Evolutionary conservation across 92 coral and sea anemone species (phyloP).

Genomic region (Galaxea fascicularis): DNA sequence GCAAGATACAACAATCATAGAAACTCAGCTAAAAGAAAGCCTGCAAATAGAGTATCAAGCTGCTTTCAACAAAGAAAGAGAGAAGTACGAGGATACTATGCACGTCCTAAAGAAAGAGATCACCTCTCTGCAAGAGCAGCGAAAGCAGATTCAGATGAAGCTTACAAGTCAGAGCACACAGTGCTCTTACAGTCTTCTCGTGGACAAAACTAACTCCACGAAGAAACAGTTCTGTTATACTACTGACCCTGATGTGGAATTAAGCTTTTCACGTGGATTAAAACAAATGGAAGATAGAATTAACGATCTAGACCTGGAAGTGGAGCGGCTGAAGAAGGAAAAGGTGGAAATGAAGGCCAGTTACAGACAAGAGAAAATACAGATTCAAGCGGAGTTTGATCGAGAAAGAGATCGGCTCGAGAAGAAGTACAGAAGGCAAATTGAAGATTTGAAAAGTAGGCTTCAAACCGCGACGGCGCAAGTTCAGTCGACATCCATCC

Average conservation of each 20-base stretch:
- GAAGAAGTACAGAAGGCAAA: conserved; percentile 64
- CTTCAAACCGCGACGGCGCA: conserved; percentile 39
- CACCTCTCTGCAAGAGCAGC: conserved; percentile 88
- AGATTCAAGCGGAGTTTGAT: conserved; percentile 78
- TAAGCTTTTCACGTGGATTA: conserved; percentile 49
- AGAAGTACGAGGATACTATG: conserved; percentile 77
- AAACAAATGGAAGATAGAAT: conserved; percentile 61
- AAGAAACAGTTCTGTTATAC: conserved; percentile 43
- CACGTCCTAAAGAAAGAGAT: conserved; percentile 83
- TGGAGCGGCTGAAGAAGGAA: conserved; percentile 68
- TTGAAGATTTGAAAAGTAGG: conserved; percentile 60
- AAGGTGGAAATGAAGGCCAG: conserved; percentile 67
- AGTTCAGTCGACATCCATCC: conserved; percentile 17
- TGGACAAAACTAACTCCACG: neutral
- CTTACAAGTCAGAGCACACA: conserved; percentile 59
- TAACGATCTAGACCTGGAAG: conserved; percentile 65
- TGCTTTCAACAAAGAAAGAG: conserved; percentile 60
- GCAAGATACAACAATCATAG: conserved; percentile 51
- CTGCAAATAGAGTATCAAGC: conserved; percentile 65
- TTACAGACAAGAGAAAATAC: conserved; percentile 70
- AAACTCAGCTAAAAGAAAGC: conserved; percentile 54
- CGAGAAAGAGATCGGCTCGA: conserved; percentile 79
- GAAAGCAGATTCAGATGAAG: conserved; percentile 85
- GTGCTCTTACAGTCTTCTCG: conserved; percentile 3
- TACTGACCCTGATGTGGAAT: conserved; percentile 49